Evolutionary conservation across 2,888 invertebrate species (phyloP), one percentile per base, ranked within the genome.

Genomic region (Aleiodes alternator): DNA sequence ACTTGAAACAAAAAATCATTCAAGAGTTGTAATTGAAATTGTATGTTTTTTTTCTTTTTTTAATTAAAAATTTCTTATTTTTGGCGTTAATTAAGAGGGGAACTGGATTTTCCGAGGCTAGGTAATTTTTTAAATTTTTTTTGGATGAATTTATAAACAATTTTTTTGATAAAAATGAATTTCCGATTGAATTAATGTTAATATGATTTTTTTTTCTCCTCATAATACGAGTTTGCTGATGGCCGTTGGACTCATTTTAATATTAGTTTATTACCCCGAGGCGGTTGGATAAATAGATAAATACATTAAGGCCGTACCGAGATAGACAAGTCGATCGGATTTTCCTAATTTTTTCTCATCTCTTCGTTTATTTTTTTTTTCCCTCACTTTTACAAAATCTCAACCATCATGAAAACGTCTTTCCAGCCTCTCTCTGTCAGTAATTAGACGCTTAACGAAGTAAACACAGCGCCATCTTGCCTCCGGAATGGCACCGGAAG

Each of bases 381-480:
- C 56, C 57, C 57, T 48, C 53, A 68, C 38, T 59, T 64, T 55
- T 61, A 9, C 50, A 68, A 51, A 68, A 68, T 51, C 23, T 23
- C 50, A 51, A 51, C n/a, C 50, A 23, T 51, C 31, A 50, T 14
- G 51, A 68, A 23, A 51, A 68, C 51, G 68, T 14, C 50, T 68
- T 68, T 50, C 43, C 11, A 16, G 3, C 38, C 16, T 23, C 82
- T 84, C 84, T 82, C 83, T 85, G 83, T 82, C 83, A 87, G 88
- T 89, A 89, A 89, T 89, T 89, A 89, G 88, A 88, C 87, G 87
- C 87, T 88, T 89, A 89, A 89, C 89, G 89, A 89, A 89, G 88
- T 89, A 89, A 89, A 87, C 85, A 87, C 85, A 85, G 84, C 88
- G 88, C 88, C 89, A 89, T 88, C 87, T 89, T 89, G 85, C 85